Evolutionary conservation across 2,797 vertebrate species (phyloP), one percentile per base, ranked within the genome.

Genomic region (Galagoides demidoff): DNA sequence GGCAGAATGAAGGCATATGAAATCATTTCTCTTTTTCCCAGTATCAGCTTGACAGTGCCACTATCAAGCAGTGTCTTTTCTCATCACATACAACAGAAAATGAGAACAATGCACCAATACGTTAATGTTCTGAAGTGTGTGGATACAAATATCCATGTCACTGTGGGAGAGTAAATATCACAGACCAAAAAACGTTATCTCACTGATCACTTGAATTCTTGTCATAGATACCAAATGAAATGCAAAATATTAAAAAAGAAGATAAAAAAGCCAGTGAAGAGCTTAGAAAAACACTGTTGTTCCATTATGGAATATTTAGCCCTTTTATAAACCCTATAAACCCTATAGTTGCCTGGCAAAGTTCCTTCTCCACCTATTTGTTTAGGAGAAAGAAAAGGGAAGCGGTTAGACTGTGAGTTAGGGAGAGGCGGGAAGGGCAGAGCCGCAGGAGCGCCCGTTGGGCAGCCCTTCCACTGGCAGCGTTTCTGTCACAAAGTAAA

Each of bases 391-490:
- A 34, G 34, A 90, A 83, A 52, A 14, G 45, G 14, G 68, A 89
- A 81, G 55, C 83, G 52, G 74, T 76, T 93, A 84, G 87, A 68
- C 27, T 64, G 79, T 61, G 76, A 76, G 76, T 95, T 91, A 94
- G 39, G 57, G 64, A 93, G 89, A 89, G 71, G 95, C 90, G 89
- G 76, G 61, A 94, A 59, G 55, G 34, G 16, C 73, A 85, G 61
- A 43, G 20, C 63, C 37, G 90, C 71, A 94, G 89, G 95, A 39
- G 31, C 27, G 66, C n/a, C 68, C 27, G 2, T 71, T 87, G 86
- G 89, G 82, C 1, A 25, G 70, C 0, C 19, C 17, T 89, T 95
- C 82, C 77, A 34, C 89, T 66, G 84, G 71, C 76, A 79, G 68
- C 20, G 37, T 31, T 81, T 52, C 76, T 85, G 79, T 95, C 76